A percentile compares a stretch with the other conserved stretches of the same genome.
Conservation (phyloP, 2,113 vertebrate species). For the Telmatochromis brachygnathus region DNA sequence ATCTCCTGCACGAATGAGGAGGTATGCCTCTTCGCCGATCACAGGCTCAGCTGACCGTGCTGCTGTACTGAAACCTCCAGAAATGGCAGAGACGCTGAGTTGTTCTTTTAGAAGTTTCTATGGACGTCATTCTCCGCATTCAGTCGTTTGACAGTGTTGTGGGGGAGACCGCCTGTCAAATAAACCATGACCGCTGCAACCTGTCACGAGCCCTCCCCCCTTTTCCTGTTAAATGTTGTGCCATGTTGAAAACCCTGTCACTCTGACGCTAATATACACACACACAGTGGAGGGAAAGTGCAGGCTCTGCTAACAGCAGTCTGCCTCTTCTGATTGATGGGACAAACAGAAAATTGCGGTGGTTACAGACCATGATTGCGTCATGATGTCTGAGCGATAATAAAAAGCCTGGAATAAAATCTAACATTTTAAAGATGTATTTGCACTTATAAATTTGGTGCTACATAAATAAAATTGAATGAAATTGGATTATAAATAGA, state of each 20-base stretch:
- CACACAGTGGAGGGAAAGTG: background rate
- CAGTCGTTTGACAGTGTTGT: background rate
- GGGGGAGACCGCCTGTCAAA: slow-evolving; percentile 36
- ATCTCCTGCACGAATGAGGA: background rate
- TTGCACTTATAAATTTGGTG: background rate
- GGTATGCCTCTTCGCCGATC: background rate
- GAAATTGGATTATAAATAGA: background rate
- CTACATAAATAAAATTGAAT: background rate
- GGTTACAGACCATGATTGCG: background rate
- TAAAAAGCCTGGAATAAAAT: background rate
- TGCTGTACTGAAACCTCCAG: background rate
- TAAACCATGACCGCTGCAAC: slow-evolving; percentile 52
- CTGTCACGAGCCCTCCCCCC: slow-evolving; percentile 25
- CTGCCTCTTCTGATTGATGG: slow-evolving; percentile 29
- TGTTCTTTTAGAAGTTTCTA: background rate
- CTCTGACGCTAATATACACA: background rate
- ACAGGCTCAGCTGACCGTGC: background rate
- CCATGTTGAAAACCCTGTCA: slow-evolving; percentile 46
- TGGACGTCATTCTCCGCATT: background rate
- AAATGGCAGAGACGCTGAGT: background rate
- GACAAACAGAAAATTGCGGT: background rate
- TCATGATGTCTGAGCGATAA: background rate
- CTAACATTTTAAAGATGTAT: background rate
- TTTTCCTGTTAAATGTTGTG: slow-evolving; percentile 15
- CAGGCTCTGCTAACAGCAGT: background rate